phyloP scores from a whole-genome alignment of 2,113 vertebrate species.

The Oenanthe melanoleuca region DNA sequence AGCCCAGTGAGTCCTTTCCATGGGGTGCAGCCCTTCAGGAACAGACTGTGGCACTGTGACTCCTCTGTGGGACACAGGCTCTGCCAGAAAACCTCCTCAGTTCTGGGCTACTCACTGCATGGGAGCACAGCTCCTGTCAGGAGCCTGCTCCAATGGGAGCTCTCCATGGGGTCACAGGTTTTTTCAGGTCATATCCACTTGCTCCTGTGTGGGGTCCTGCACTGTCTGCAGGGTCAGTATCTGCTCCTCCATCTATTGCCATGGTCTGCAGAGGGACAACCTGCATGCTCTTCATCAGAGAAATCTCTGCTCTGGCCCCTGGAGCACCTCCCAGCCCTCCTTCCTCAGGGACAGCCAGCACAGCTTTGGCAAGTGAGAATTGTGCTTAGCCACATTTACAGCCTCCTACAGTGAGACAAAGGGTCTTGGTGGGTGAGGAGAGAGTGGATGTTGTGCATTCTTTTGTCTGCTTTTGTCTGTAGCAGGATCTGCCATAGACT shows the following conservation, averaged over 20 bases:
- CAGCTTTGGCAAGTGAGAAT: background rate
- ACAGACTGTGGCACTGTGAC: background rate
- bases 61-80: background rate
- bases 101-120: background rate
- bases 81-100: background rate
- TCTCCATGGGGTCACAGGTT: too few relatives aligned
- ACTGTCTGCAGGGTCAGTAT: too few relatives aligned
- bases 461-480: background rate
- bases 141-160: background rate
- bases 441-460: background rate
- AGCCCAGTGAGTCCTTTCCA: background rate
- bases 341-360: background rate
- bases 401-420: background rate
- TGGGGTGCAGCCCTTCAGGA: background rate
- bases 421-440: background rate
- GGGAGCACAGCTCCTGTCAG: background rate
- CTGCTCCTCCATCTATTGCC: too few relatives aligned
- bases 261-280: too few relatives aligned
- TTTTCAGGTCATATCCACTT: too few relatives aligned
- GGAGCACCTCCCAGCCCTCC: background rate
- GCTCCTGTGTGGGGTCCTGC: too few relatives aligned
- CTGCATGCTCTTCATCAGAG: background rate
- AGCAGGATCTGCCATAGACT: background rate
- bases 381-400: fast-evolving
- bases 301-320: background rate